Percentiles rank a stretch among this genome's conserved stretches.
Conservation (phyloP, 1,140 invertebrate genomes). For the Euura lappo region DNA sequence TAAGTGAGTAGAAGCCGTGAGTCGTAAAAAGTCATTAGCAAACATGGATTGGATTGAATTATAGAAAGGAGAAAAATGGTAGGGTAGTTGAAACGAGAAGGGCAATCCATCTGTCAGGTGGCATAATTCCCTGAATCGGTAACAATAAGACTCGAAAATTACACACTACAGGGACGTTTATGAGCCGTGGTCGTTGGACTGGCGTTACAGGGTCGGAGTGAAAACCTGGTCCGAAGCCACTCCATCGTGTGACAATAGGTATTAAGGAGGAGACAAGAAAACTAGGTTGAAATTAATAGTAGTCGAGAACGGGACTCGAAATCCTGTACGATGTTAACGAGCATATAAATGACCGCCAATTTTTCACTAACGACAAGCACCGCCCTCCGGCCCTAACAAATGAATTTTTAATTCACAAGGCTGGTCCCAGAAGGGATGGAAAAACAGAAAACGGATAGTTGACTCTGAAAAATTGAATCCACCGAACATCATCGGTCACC, state of each 20-base stretch:
- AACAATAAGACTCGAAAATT: neutral
- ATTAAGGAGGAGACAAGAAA: slow-evolving; percentile 27
- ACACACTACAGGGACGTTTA: neutral
- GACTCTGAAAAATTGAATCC: neutral
- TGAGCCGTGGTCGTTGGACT: no score
- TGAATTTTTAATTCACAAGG: slow-evolving; percentile 19
- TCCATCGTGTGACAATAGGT: neutral
- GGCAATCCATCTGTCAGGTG: neutral
- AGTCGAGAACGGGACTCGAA: slow-evolving; percentile 30
- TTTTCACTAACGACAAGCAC: slow-evolving; percentile 27
- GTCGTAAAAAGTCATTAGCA: slow-evolving; percentile 5
- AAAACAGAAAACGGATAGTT: neutral
- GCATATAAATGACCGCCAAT: slow-evolving; percentile 44
- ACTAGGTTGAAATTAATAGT: slow-evolving; percentile 33
- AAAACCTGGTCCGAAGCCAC: neutral
- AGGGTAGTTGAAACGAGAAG: neutral
- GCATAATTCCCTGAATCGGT: neutral
- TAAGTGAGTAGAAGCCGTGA: neutral
- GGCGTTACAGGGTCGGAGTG: no score
- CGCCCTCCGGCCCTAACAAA: slow-evolving; percentile 12
- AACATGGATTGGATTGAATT: neutral
- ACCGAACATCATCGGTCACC: slow-evolving; percentile 2
- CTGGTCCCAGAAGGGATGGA: neutral
- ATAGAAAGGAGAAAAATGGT: neutral
- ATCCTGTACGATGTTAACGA: slow-evolving; percentile 34